A percentile compares a stretch with the other conserved stretches of the same genome.
Evolutionary conservation across 2,888 invertebrate species (phyloP).

Genomic region (Microctonus hyperodae): DNA sequence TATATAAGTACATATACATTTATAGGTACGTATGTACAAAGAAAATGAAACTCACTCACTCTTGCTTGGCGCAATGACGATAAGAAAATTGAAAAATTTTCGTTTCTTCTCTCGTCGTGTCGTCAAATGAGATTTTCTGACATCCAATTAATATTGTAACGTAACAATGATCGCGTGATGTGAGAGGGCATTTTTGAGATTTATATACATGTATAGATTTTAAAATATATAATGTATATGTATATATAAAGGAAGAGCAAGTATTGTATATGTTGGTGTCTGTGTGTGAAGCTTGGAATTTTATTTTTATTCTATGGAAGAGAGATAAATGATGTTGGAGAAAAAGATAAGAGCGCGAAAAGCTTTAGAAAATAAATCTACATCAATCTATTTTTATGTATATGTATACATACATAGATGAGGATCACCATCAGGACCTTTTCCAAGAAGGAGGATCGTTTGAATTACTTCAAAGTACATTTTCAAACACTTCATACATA

Average conservation of each 20-base stretch:
- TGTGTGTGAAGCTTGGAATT: background rate
- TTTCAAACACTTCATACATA: constrained; percentile 7
- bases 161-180: constrained; percentile 4
- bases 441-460: constrained; percentile 31
- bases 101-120: constrained; percentile 4
- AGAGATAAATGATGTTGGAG: constrained; percentile 2
- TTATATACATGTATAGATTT: background rate
- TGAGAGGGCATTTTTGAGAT: constrained; percentile 1
- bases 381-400: background rate
- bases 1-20: too few species aligned
- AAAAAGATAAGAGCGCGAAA: constrained; percentile 1
- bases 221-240: too few species aligned
- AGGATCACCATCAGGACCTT: constrained; percentile 4
- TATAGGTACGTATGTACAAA: background rate
- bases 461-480: constrained; percentile 34
- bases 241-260: background rate
- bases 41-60: constrained; percentile 1
- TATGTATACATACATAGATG: background rate
- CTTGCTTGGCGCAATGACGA: constrained; percentile 4
- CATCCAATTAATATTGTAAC: constrained; percentile 24
- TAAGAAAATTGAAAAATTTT: constrained; percentile 24
- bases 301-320: background rate
- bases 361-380: constrained; percentile 3
- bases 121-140: constrained; percentile 25
- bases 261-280: background rate